These are phyloP conservation scores for Aldabrachelys gigantea DNA, from an alignment of 2,113 vertebrate species.

Conservation along the genomic window DNA sequence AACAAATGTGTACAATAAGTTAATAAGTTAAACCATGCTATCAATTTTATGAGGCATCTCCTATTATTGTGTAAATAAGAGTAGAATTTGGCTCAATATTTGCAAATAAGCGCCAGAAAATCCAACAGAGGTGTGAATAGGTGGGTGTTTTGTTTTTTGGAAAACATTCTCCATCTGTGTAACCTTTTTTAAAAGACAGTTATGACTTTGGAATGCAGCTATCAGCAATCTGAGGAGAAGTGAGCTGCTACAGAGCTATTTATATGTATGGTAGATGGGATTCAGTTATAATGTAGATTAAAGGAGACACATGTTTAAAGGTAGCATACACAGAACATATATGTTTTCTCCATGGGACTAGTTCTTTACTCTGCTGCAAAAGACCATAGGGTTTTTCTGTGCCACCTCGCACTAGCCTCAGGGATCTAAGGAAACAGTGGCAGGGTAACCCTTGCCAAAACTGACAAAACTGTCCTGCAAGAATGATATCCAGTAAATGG, in stretches of 20 bases:
- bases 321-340: conserved; percentile 30
- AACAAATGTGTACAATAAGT: background rate
- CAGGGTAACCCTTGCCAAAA: too few relatives aligned
- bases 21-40: background rate
- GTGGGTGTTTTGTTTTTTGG: background rate
- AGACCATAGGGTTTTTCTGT: too few relatives aligned
- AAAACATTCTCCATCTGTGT: conserved; percentile 6
- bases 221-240: background rate
- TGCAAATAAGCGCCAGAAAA: conserved; percentile 37
- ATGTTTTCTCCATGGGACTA: too few relatives aligned
- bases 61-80: background rate
- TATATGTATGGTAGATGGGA: background rate
- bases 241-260: conserved; percentile 16
- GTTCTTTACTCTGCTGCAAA: too few relatives aligned
- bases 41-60: background rate
- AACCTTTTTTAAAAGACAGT: conserved; percentile 54
- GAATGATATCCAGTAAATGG: conserved; percentile 61
- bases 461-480: conserved; percentile 60
- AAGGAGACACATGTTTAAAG: conserved; percentile 60
- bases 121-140: background rate
- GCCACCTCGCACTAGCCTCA: too few relatives aligned
- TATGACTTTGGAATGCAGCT: conserved; percentile 60
- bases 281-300: conserved; percentile 44
- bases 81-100: background rate
- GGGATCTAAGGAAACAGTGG: too few relatives aligned